These are phyloP conservation scores for Phoebastria nigripes DNA, from an alignment of 2,797 vertebrate genomes.

Conservation along the genomic window DNA sequence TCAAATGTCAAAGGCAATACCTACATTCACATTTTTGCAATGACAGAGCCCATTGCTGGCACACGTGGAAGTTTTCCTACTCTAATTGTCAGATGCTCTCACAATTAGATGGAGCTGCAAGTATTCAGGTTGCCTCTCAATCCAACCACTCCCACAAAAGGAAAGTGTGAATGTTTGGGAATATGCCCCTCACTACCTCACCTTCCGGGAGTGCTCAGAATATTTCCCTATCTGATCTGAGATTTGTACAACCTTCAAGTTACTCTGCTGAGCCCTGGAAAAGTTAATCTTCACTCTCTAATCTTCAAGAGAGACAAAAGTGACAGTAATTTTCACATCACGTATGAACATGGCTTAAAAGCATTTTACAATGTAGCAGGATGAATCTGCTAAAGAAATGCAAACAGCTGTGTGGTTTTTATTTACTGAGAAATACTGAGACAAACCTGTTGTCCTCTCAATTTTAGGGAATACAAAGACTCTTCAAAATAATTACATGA, in stretches of 20 bases:
- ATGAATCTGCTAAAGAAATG: not conserved
- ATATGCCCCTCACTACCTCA: not conserved
- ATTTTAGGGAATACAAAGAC: not conserved
- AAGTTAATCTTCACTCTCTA: not conserved
- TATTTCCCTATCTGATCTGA: not conserved
- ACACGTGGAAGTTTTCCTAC: not conserved
- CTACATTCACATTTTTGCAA: not conserved
- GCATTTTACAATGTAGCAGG: not conserved
- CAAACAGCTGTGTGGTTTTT: not conserved
- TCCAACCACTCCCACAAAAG: not conserved
- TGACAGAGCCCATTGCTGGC: not conserved
- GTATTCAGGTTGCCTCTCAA: not conserved
- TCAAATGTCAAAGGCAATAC: not conserved
- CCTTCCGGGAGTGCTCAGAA: not conserved
- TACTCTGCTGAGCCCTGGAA: not conserved
- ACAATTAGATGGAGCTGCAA: not conserved
- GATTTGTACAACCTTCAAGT: not conserved
- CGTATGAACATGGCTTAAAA: not conserved
- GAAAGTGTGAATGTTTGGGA: not conserved
- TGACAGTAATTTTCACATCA: not conserved
- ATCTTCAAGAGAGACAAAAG: not conserved
- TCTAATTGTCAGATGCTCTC: not conserved
- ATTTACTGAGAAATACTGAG: not conserved
- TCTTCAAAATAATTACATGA: not conserved
- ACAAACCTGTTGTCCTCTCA: not conserved